These are phyloP conservation scores for Drosophila sordidapex DNA, from an alignment of 2,888 invertebrate genomes.

Conservation along the genomic window DNA sequence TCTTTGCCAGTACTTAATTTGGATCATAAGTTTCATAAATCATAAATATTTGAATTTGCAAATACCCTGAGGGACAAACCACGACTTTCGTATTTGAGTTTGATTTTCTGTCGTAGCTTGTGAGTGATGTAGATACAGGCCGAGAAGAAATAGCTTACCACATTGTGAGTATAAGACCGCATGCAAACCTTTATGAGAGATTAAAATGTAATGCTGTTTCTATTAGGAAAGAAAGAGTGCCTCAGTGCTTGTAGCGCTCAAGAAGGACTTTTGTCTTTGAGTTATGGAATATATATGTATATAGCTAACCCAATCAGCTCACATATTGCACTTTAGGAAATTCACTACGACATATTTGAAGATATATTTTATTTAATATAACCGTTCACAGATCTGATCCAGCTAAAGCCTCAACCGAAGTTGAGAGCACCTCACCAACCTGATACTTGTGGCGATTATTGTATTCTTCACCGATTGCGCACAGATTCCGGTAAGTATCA, in stretches of 20 bases:
- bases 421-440: slow-evolving; percentile 26
- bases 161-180: slow-evolving; percentile 77
- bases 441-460: slow-evolving; percentile 17
- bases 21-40: too few species aligned
- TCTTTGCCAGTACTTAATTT: slow-evolving; percentile 24
- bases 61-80: slow-evolving; percentile 64
- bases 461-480: slow-evolving; percentile 45
- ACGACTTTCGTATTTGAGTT: slow-evolving; percentile 60
- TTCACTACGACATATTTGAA: slow-evolving; percentile 7
- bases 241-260: slow-evolving; percentile 24
- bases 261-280: neutral
- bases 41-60: too few species aligned
- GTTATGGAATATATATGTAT: neutral
- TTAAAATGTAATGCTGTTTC: too few species aligned
- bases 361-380: slow-evolving; percentile 1
- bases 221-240: neutral
- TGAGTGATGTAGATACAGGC: slow-evolving; percentile 71
- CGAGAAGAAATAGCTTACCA: slow-evolving; percentile 79
- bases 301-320: slow-evolving; percentile 5
- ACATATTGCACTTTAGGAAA: slow-evolving; percentile 22
- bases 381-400: neutral
- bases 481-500: slow-evolving; percentile 29
- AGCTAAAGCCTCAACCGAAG: neutral
- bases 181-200: slow-evolving; percentile 66
- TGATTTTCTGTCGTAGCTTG: slow-evolving; percentile 68